phyloP scores from a whole-genome alignment of 2,113 vertebrate species.

The Ellobius talpinus region DNA sequence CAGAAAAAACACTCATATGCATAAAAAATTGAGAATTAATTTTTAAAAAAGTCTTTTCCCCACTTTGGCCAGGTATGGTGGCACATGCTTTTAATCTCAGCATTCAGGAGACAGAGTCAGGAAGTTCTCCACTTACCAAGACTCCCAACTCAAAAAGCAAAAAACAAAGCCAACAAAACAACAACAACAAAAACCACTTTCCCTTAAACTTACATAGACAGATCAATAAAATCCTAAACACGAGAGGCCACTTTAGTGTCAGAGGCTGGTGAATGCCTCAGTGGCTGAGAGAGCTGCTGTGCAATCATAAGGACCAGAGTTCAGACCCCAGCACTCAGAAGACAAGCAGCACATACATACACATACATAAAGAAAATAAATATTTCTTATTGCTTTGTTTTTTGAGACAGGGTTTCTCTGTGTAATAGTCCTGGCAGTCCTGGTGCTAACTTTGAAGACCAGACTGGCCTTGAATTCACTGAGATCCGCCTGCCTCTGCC shows the following conservation, averaged over 20 bases:
- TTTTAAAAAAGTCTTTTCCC: neutral
- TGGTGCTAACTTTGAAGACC: no score
- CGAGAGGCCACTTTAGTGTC: neutral
- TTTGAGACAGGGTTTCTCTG: no score
- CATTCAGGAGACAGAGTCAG: neutral
- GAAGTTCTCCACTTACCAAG: neutral
- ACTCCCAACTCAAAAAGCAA: neutral
- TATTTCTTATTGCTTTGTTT: no score
- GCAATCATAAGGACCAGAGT: neutral
- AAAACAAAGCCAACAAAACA: neutral
- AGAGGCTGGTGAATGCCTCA: neutral
- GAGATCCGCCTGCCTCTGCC: no score
- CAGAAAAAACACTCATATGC: neutral
- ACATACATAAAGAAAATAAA: neutral
- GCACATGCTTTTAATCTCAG: neutral
- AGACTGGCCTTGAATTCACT: no score
- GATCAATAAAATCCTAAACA: neutral
- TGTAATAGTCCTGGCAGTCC: no score
- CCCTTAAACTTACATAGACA: conserved; percentile 5
- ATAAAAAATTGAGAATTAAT: neutral
- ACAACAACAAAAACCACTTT: no score
- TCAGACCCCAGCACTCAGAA: neutral
- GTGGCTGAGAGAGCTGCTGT: neutral
- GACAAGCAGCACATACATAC: neutral
- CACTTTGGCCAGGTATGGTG: neutral